Conservation (phyloP, 2,888 invertebrate species). For the Plebejus anna region DNA sequence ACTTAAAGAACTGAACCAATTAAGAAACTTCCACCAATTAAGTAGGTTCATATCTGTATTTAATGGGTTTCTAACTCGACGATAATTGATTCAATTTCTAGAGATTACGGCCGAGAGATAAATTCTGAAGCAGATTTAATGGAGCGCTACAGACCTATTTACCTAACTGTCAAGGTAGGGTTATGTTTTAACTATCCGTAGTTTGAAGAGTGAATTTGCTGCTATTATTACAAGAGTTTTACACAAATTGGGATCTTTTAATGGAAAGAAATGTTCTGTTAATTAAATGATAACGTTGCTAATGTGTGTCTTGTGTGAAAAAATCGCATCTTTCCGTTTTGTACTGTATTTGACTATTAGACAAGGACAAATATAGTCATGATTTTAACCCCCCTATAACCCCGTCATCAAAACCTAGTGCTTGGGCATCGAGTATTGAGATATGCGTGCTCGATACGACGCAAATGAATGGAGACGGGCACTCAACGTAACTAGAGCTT, state of each 20-base stretch:
- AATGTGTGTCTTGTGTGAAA: no score
- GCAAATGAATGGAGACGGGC: not conserved
- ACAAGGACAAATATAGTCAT: not conserved
- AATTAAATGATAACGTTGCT: no score
- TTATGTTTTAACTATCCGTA: not conserved
- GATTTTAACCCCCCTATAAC: not conserved
- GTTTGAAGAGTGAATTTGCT: not conserved
- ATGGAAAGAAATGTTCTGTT: no score
- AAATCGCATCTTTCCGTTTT: not conserved
- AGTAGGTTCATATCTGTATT: slow-evolving; percentile 15
- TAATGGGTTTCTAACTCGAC: slow-evolving; percentile 18
- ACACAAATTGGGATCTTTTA: no score
- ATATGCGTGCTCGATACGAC: slow-evolving; percentile 18
- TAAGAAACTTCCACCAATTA: slow-evolving; percentile 2
- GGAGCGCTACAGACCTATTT: not conserved
- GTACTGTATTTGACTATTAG: not conserved
- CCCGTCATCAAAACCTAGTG: not conserved
- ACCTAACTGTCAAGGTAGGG: not conserved
- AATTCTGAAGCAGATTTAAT: slow-evolving; percentile 7
- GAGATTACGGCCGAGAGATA: slow-evolving; percentile 6
- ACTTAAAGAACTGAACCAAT: not conserved
- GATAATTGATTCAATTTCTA: slow-evolving; percentile 18
- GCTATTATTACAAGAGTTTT: no score
- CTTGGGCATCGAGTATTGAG: not conserved
- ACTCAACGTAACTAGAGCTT: not conserved